phyloP scores from a whole-genome alignment of 1,140 invertebrate species.

The Drosophila mauritiana region DNA sequence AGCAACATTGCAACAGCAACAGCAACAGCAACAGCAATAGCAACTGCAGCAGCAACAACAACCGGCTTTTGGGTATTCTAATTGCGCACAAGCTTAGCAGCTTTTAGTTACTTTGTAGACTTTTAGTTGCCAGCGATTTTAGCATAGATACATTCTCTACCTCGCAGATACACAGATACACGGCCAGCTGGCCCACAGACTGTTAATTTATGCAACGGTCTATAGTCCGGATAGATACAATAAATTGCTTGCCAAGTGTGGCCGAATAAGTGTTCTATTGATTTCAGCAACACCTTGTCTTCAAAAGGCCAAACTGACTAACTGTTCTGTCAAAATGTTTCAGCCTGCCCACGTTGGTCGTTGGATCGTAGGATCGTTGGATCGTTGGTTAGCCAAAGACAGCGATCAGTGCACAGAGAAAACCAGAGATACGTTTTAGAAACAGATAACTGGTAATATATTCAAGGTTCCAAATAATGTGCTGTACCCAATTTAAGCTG shows the following conservation, averaged over 20 bases:
- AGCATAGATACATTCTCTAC: slow-evolving; percentile 54
- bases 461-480: too few species aligned
- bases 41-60: slow-evolving; percentile 20
- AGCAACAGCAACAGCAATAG: slow-evolving; percentile 24
- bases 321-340: slow-evolving; percentile 78
- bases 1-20: slow-evolving; percentile 58
- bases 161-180: slow-evolving; percentile 20
- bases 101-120: slow-evolving; percentile 81
- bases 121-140: slow-evolving; percentile 73
- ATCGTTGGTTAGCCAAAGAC: slow-evolving; percentile 19
- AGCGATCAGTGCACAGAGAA: slow-evolving; percentile 13
- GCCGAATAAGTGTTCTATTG: slow-evolving; percentile 78
- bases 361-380: slow-evolving; percentile 14
- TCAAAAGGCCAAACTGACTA: slow-evolving; percentile 67
- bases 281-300: slow-evolving; percentile 78
- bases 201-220: slow-evolving; percentile 73
- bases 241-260: slow-evolving; percentile 71
- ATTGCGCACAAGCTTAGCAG: slow-evolving; percentile 81
- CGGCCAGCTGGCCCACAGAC: slow-evolving; percentile 31
- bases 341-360: slow-evolving; percentile 65
- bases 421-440: background rate
- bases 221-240: slow-evolving; percentile 44
- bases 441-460: background rate
- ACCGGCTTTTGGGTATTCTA: slow-evolving; percentile 71
- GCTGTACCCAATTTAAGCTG: too few species aligned